Percentiles rank a stretch among this genome's conserved stretches.
phyloP scores from a whole-genome alignment of 2,888 invertebrate species.

The Vanessa cardui region DNA sequence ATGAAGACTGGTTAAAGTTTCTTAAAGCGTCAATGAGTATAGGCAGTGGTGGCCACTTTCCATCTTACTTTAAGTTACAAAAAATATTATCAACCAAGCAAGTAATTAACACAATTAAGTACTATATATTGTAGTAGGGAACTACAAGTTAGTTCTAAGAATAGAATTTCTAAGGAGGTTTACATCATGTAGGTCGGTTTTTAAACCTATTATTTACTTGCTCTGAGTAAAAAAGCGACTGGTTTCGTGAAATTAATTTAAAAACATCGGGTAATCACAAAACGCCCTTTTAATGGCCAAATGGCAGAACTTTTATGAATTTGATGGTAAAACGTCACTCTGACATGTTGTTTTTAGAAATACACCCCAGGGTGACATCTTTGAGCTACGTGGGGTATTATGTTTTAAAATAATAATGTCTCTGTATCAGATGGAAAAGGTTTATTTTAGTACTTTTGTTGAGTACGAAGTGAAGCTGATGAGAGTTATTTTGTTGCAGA shows the following conservation, averaged over 20 bases:
- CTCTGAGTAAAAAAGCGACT: not conserved
- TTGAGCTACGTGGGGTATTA: conserved; percentile 27
- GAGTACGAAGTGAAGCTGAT: not conserved
- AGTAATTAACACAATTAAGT: no score
- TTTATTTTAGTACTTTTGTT: conserved; percentile 8
- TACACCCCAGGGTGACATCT: conserved; percentile 32
- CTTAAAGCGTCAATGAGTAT: no score
- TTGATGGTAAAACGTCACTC: conserved; percentile 34
- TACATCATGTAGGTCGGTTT: no score
- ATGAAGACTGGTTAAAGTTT: no score
- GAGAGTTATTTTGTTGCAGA: not conserved
- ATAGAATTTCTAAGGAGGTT: no score
- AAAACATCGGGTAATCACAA: not conserved
- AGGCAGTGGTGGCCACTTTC: no score
- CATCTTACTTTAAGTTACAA: no score
- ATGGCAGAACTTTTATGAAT: conserved; percentile 35
- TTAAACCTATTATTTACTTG: no score
- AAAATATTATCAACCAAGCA: no score
- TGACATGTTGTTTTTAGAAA: conserved; percentile 30
- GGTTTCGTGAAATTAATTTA: conserved; percentile 5
- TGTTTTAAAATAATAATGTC: conserved; percentile 34
- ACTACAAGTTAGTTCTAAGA: no score
- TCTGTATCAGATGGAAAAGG: conserved; percentile 15
- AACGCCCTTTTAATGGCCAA: conserved; percentile 22
- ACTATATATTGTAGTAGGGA: no score